Evolutionary conservation across 1,140 invertebrate species (phyloP).

Genomic region (Akabosia matsudoensis): DNA sequence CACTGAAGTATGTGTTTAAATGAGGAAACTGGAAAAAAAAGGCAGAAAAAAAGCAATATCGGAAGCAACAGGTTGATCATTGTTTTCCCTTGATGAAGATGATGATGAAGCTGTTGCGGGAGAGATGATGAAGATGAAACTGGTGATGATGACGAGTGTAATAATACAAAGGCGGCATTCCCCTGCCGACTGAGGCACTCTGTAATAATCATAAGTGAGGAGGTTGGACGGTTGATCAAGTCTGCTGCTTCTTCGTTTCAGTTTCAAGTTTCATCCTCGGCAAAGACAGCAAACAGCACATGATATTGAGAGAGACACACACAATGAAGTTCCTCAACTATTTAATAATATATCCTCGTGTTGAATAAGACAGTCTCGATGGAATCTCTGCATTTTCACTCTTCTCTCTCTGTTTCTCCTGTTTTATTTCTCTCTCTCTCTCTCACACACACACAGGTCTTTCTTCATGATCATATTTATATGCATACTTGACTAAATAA

Average conservation of each 20-base stretch:
- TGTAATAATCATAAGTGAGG: slow-evolving; percentile 28
- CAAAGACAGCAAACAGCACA: no score
- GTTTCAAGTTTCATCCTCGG: slow-evolving; percentile 4
- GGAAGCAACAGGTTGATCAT: neutral
- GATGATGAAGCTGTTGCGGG: neutral
- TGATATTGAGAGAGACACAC: neutral
- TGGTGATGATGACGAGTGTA: slow-evolving; percentile 3
- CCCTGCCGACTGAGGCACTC: slow-evolving; percentile 13
- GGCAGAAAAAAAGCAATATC: no score
- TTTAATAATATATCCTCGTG: neutral
- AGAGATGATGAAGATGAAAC: neutral
- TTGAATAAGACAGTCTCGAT: neutral
- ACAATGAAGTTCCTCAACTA: neutral
- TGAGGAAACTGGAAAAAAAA: no score
- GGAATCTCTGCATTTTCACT: neutral
- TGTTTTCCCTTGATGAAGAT: slow-evolving; percentile 8
- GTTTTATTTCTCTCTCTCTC: no score
- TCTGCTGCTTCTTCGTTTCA: slow-evolving; percentile 13
- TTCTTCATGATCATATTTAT: neutral
- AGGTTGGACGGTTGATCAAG: slow-evolving; percentile 17
- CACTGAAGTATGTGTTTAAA: no score
- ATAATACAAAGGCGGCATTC: slow-evolving; percentile 27
- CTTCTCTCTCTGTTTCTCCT: neutral
- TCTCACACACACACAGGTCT: no score
- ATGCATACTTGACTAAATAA: neutral